Base-by-base conservation (phyloP, 2,797 vertebrate species). In the Danio jaintianensis region DNA sequence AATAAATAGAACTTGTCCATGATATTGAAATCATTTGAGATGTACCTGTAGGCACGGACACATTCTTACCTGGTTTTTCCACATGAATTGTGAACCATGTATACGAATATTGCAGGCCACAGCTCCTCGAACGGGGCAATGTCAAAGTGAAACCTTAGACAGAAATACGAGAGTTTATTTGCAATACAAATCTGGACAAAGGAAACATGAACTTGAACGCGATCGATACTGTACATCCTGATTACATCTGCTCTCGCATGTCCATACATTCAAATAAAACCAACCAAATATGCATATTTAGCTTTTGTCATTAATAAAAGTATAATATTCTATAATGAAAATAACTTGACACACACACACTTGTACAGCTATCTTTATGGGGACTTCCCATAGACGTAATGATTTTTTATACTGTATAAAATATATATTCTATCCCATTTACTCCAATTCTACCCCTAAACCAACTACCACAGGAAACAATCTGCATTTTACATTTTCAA, bases 81-180 rank as follows among this genome's bases (percentile, higher is more conserved):
- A 92, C 98, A 99, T 87, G 96, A 96, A 85, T 88, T 97, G 86
- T 99, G 97, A 88, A 99, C 87, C 97, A 98, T 99, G 87, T 98
- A 95, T 85, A 99, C 95, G 87, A 97, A 99, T 86, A 99, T 95
- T 29, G 97, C 96, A 83, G 98, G 96, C 98, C 98, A 99, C 87
- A 98, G 94, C 86, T 96, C 96, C 88, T 99, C 97, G 85, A 95
- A 98, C 0, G 98, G 97, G 86, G 92, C 95, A 64, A 99, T 96
- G 93, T 99, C 98, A 93, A 99, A 99, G 91, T 98, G 96, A 90
- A 96, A 99, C 87, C 98, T 99, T 88, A 78, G 84, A 87, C 11
- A 61, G n/a, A 38, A 70, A 75, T 50, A 22, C 7, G 18, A 75
- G 12, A 22, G 16, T 43, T 53, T 13, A 8, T 53, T 62, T 79